A percentile compares a stretch with the other conserved stretches of the same genome.
Conservation (phyloP, 2,113 vertebrate species). For the Phylloscopus whistleri region DNA sequence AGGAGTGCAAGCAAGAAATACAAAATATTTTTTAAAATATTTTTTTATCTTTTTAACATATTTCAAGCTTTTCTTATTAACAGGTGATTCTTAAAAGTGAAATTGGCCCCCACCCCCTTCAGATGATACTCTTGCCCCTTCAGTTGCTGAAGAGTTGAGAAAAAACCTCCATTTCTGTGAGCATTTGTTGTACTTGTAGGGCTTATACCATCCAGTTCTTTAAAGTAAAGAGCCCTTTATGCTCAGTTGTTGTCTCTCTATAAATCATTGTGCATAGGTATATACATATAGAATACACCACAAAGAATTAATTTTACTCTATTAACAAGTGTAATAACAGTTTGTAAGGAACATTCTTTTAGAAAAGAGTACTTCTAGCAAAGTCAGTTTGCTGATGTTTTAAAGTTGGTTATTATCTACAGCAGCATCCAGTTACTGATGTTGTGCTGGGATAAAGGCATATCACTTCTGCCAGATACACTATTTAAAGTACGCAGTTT, state of each 20-base stretch:
- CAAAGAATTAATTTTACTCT: not conserved
- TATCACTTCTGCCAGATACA: conserved; percentile 1
- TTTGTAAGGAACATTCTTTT: not conserved
- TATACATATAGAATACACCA: not conserved
- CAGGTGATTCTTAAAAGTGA: not conserved
- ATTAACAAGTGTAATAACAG: not conserved
- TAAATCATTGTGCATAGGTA: not conserved
- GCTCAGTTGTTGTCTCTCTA: not conserved
- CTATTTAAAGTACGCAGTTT: conserved; percentile 3
- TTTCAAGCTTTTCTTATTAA: not conserved
- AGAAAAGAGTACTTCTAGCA: accelerated
- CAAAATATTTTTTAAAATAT: accelerated
- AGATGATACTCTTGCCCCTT: not conserved
- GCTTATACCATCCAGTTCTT: not conserved
- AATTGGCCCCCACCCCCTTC: not conserved
- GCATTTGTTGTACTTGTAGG: not conserved
- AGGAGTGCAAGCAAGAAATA: not conserved
- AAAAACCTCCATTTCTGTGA: not conserved
- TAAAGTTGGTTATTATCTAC: not conserved
- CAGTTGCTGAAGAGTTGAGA: not conserved
- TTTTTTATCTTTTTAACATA: not conserved
- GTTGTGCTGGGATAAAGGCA: not conserved
- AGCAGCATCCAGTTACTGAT: not conserved
- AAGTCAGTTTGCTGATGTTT: not conserved
- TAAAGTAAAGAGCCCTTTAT: not conserved